Base-by-base conservation (phyloP, 2,113 vertebrate genomes). In the Pangasianodon gigas region DNA sequence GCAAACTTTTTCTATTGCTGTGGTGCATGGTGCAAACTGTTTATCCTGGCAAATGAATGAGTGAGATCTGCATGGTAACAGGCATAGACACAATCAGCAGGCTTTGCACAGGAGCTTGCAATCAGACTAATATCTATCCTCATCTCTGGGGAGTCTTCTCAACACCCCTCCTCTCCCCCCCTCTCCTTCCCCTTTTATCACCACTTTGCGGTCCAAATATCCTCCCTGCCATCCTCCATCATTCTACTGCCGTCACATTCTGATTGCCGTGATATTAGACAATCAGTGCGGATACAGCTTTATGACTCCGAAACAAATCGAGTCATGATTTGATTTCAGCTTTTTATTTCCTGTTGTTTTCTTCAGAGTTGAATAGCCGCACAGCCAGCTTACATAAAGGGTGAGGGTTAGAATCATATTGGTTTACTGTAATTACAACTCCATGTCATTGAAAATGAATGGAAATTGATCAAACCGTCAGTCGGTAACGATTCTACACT, bases 181-280 rank as follows among this genome's bases (percentile, higher is more conserved):
- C 16, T 1, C 48, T 44, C 26, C 77, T 82, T 54, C 10, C 51
- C n/a, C 37, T 80, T 82, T 60, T 74, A 81, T 71, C 44, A 51
- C n/a, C 83, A 67, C 37, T 74, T 87, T 62, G 52, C 52, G 44
- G 67, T 83, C 80, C 65, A 81, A 87, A 90, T 87, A 84, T 90
- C 86, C 51, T 90, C 46, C 56, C 88, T 60, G 37, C 41, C 48
- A 29, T 60, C 51, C 79, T 89, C 52, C 37, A 87, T 83, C 56
- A 75, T 60, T 32, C 62, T 69, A n/a, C 54, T 41, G 77, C 46
- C 18, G 29, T 52, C 90, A 84, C 46, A 41, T 84, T 91, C 24
- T 91, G 85, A 87, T 89, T 84, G 69, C 32, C 11, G 16, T 85
- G 46, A 89, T 89, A 91, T 89, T 86, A 91, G 54, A 84, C 56